Conservation (phyloP, 2,797 vertebrate species). For the Momotus momota region DNA sequence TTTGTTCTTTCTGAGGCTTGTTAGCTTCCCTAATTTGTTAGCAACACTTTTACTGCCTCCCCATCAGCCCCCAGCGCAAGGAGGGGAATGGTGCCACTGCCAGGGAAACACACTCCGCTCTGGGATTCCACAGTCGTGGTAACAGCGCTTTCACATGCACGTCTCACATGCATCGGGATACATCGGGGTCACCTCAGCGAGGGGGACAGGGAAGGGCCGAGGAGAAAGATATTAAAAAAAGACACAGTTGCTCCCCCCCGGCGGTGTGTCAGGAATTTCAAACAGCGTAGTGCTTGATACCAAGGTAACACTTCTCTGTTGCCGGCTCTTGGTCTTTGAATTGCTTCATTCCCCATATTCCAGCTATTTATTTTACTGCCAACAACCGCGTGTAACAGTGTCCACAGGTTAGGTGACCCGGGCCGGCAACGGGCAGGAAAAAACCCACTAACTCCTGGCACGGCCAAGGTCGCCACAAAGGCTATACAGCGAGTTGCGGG, state of each 20-base stretch:
- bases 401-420: rapidly evolving
- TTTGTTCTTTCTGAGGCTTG: not conserved
- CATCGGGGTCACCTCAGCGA: not conserved
- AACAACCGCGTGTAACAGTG: rapidly evolving
- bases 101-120: not conserved
- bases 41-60: not conserved
- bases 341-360: not conserved
- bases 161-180: rapidly evolving
- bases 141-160: not conserved
- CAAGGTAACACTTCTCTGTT: not conserved
- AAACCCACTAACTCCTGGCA: not conserved
- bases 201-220: not conserved
- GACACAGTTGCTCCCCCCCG: rapidly evolving
- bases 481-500: rapidly evolving
- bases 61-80: not conserved
- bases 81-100: not conserved
- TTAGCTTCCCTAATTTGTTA: not conserved
- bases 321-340: not conserved
- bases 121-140: not conserved
- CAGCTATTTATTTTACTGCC: not conserved
- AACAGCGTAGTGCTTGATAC: not conserved
- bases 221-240: not conserved
- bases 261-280: not conserved
- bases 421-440: not conserved
- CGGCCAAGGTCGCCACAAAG: rapidly evolving